Evolutionary conservation across 2,113 vertebrate genomes (phyloP).

Genomic region (Perccottus glenii): DNA sequence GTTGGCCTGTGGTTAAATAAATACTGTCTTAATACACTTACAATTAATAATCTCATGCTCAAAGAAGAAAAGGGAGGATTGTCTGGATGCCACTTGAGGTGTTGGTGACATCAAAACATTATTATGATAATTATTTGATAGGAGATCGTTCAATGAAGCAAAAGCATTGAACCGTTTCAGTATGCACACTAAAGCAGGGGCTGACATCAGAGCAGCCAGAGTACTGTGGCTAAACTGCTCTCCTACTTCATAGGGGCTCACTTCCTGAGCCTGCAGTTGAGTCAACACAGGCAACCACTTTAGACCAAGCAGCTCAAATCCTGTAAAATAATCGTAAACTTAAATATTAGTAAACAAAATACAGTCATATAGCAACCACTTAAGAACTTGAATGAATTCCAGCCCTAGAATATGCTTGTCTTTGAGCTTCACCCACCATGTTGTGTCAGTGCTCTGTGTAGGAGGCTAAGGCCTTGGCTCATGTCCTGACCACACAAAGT

Average conservation of each 20-base stretch:
- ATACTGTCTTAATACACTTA: conserved; percentile 29
- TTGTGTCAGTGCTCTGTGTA: conserved; percentile 51
- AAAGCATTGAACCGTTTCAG: conserved; percentile 64
- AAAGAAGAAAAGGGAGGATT: conserved; percentile 76
- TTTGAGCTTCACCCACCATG: conserved; percentile 43
- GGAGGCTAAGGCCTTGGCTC: conserved; percentile 58
- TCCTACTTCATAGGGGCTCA: conserved; percentile 79
- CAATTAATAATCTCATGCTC: conserved; percentile 68
- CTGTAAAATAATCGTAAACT: conserved; percentile 15
- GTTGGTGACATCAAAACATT: conserved; percentile 72
- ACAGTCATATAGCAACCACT: neutral
- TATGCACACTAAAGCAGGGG: conserved; percentile 64
- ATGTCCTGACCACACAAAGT: conserved; percentile 68
- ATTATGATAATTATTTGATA: conserved; percentile 22
- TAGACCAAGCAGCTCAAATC: conserved; percentile 74
- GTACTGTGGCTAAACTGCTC: conserved; percentile 64
- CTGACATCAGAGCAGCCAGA: conserved; percentile 58
- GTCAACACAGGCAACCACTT: conserved; percentile 77
- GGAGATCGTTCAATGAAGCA: conserved; percentile 32
- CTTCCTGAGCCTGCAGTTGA: conserved; percentile 72
- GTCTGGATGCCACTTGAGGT: conserved; percentile 76
- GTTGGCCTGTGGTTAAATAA: too few species aligned
- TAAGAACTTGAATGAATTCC: neutral
- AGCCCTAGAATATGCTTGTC: neutral
- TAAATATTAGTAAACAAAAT: neutral